Base-by-base conservation (phyloP, 2,113 vertebrate species). In the Lophius piscatorius region DNA sequence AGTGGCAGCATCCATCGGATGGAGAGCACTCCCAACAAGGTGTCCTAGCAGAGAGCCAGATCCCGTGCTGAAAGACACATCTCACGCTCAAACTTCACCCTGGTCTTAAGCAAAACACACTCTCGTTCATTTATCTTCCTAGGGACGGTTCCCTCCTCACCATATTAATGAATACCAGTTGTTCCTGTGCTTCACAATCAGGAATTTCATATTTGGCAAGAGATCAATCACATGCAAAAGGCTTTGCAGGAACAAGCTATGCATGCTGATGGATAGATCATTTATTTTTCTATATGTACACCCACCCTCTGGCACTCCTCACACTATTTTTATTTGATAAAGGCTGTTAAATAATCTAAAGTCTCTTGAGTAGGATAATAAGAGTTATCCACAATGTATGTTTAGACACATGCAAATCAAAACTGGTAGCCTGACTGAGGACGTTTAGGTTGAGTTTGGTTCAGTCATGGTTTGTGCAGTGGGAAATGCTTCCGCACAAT, bases 131-230 rank as follows among this genome's bases (percentile, higher is more conserved):
- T 81, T 81, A 69, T 87, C 86, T 80, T 70, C 45, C 26, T 31
- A 3, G 59, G 80, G 75, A 87, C 74, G 54, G 74, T 80, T 70
- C 63, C 12, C 52, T 73, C 73, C 74, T 48, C 45, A 46, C 42
- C 52, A 38, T 46, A 57, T 74, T 91, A 90, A 92, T 90, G 82
- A 86, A 84, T 83, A 65, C 85, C 91, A 92, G 90, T 91, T 89
- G 90, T 85, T 85, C 50, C 63, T 60, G 70, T 29, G 66, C 42
- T 79, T 74, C 64, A 82, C 74, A 89, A 89, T 88, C 87, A 87
- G 59, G 36, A 69, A 62, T 66, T 82, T 78, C 70, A 67, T 45
- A 57, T 86, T 88, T 92, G 90, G 87, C 88, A 40, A 2, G 0
- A 45, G 84, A 90, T 90, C 80, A 89, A 61, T 90, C 74, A 18